Evolutionary conservation across 2,113 vertebrate species (phyloP), one percentile per base, ranked within the genome.

Genomic region (Nanger granti): DNA sequence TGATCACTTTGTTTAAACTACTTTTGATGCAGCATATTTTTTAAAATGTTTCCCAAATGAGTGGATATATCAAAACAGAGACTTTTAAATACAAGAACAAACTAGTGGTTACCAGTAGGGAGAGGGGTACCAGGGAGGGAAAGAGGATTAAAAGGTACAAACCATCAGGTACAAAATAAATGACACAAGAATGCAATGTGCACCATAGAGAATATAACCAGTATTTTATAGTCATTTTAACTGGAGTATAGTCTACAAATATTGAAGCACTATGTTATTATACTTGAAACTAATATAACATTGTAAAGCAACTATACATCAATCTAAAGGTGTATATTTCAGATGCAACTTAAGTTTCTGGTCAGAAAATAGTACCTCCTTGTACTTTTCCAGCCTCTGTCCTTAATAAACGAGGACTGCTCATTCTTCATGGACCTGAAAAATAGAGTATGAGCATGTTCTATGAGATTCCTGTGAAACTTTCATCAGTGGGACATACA

Each of bases 1-100:
- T 95, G 94, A 95, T 89, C 60, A 76, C 28, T 57, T 87, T 95
- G 18, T 91, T 93, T 83, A 97, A 94, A 96, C 7, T 93, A 29
- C n/a, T 92, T 91, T 90, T 89, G 49, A 79, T 0, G 26, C 9
- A 17, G 37, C 28, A 76, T 31, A 83, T 87, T 34, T 64, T 91
- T 20, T 1, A 34, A 62, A 54, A 22, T 57, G 83, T 57, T 41
- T 28, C 83, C 55, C n/a, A 57, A 57, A 41, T 86, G 13, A 86
- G 12, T 76, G 34, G 52, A 17, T 86, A 57, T 37, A 41, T 41
- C 54, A 86, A 86, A 86, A 86, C 54, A 85, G 54, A 85, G 34
- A 57, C 12, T 37, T 85, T 28, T 57, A 37, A n/a, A 85, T 57
- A 41, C 2, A 85, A 85, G 54, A 85, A 85, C 7, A 85, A 57